Conservation (phyloP, 1,140 invertebrate genomes). For the Drosophila kurseongensis region DNA sequence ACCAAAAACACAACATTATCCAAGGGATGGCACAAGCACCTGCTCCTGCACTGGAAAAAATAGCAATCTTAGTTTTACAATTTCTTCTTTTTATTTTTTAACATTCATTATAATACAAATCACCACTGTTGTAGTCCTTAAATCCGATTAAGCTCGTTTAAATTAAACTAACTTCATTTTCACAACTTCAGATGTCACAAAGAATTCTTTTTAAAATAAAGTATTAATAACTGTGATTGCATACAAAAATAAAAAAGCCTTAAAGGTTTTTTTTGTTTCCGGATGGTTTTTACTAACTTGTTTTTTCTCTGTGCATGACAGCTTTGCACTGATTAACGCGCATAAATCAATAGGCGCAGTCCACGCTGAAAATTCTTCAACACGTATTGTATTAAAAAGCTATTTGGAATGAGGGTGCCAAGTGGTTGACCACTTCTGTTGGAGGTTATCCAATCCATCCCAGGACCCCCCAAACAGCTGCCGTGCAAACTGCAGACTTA, state of each 20-base stretch:
- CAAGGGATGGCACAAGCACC: constrained; percentile 47
- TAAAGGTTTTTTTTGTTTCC: too few species aligned
- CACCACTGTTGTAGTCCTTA: background rate
- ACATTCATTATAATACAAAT: background rate
- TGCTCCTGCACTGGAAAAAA: constrained; percentile 40
- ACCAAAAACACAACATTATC: background rate
- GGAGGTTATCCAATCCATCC: constrained; percentile 2
- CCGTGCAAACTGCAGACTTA: constrained; percentile 41
- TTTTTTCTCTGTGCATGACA: background rate
- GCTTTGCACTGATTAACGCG: constrained; percentile 33
- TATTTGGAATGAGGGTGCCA: constrained; percentile 17
- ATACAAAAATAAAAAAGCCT: too few species aligned
- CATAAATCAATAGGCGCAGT: constrained; percentile 54
- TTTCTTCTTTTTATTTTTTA: too few species aligned
- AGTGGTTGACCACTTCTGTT: constrained; percentile 71
- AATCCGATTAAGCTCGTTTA: background rate
- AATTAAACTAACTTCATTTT: background rate
- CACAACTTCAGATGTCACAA: background rate
- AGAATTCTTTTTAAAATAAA: too few species aligned
- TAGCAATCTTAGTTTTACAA: background rate
- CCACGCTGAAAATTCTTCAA: constrained; percentile 25
- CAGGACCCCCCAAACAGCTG: constrained; percentile 16
- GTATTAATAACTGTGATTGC: too few species aligned
- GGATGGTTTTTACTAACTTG: too few species aligned
- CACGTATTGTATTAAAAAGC: constrained; percentile 60